Percentiles rank a stretch among this genome's conserved stretches.
Evolutionary conservation across 2,113 vertebrate species (phyloP).

Genomic region (Cynocephalus volans): DNA sequence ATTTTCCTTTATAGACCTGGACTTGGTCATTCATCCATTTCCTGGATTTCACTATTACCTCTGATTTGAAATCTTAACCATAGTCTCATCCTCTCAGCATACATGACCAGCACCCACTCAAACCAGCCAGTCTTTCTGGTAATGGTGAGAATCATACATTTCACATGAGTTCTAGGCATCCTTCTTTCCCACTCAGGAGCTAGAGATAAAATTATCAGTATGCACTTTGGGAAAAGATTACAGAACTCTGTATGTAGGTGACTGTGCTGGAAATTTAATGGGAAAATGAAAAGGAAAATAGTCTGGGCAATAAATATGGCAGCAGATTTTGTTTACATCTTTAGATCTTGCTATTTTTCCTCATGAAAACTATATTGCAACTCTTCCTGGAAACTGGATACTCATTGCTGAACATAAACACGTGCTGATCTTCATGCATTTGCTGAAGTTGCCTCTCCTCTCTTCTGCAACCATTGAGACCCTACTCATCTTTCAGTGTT

Average conservation of each 20-base stretch:
- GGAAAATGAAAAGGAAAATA: neutral
- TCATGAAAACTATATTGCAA: neutral
- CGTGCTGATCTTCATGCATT: neutral
- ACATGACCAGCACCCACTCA: neutral
- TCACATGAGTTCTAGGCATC: neutral
- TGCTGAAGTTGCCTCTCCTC: neutral
- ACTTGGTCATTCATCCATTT: neutral
- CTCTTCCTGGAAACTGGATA: neutral
- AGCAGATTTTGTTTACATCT: neutral
- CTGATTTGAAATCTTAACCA: neutral
- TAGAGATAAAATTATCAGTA: neutral
- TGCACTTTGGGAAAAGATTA: neutral
- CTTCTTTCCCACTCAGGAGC: neutral
- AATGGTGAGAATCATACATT: neutral
- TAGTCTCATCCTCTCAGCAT: neutral
- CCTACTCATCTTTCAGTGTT: neutral
- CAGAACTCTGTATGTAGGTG: neutral
- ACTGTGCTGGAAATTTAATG: neutral
- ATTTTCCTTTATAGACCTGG: neutral
- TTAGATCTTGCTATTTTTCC: neutral
- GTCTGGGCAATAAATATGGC: neutral
- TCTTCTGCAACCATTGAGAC: neutral
- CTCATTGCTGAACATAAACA: neutral
- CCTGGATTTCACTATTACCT: neutral
- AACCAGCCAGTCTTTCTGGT: neutral